phyloP scores from a whole-genome alignment of 2,797 vertebrate genomes.

The Enteromius mattozi region DNA sequence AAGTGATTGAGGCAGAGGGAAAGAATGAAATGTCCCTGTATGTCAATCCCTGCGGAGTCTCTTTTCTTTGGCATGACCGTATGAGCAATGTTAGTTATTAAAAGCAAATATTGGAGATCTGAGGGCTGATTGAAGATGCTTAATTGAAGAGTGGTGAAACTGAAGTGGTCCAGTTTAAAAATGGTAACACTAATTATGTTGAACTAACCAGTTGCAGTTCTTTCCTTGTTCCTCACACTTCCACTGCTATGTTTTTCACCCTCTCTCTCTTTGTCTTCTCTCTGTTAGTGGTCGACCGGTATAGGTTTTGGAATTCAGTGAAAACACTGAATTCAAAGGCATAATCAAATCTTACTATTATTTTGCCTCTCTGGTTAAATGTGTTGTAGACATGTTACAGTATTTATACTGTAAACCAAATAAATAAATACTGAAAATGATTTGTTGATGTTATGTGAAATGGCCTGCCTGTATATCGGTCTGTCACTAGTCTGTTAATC shows the following conservation, averaged over 20 bases:
- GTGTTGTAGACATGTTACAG: background rate
- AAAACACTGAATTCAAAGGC: background rate
- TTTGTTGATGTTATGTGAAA: background rate
- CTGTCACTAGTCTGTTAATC: constrained; percentile 32
- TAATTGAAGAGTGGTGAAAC: background rate
- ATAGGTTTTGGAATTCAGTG: background rate
- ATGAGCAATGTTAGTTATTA: constrained; percentile 8
- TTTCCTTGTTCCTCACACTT: constrained; percentile 16
- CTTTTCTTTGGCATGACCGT: background rate
- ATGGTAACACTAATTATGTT: background rate
- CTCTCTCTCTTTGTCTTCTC: background rate
- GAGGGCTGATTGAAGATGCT: constrained; percentile 13
- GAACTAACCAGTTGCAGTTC: constrained; percentile 11
- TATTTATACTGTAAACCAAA: background rate
- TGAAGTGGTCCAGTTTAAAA: background rate
- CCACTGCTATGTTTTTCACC: background rate
- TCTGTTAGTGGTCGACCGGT: constrained; percentile 26
- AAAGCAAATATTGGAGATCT: background rate
- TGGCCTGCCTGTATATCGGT: constrained; percentile 3
- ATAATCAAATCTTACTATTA: background rate
- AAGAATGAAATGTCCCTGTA: background rate
- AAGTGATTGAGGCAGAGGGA: background rate
- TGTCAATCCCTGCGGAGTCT: background rate
- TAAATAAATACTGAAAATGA: background rate
- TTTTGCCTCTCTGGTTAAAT: background rate